A percentile compares a stretch with the other conserved stretches of the same genome.
phyloP scores from a whole-genome alignment of 2,888 invertebrate genomes.

The Eupithecia vulgata region DNA sequence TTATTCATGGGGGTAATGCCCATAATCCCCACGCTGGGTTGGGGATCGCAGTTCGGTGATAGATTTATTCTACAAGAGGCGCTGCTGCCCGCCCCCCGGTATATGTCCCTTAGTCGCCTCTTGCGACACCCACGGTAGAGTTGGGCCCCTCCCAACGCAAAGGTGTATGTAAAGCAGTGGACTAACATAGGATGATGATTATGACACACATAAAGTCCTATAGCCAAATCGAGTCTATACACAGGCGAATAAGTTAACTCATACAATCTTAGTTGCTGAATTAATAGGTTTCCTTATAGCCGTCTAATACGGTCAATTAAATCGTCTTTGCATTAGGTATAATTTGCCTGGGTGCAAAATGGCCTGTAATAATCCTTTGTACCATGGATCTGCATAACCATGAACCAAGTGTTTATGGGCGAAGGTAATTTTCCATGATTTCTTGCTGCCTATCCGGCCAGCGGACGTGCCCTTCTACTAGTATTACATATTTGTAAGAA shows the following conservation, averaged over 20 bases:
- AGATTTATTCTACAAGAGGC: too few species aligned
- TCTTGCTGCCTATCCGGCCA: not conserved
- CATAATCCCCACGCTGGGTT: too few species aligned
- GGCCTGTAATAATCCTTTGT: constrained; percentile 28
- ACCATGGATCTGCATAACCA: constrained; percentile 25
- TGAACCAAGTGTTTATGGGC: constrained; percentile 1
- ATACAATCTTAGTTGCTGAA: constrained; percentile 30
- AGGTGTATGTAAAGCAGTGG: too few species aligned
- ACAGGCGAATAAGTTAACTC: not conserved
- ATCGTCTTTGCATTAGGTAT: constrained; percentile 38
- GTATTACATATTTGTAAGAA: too few species aligned
- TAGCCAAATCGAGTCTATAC: not conserved
- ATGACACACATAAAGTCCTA: not conserved
- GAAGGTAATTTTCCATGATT: constrained; percentile 23
- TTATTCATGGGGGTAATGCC: too few species aligned
- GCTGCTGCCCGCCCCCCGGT: too few species aligned
- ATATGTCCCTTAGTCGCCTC: too few species aligned
- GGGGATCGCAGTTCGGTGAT: too few species aligned
- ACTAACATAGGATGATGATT: too few species aligned
- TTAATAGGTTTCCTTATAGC: constrained; percentile 47
- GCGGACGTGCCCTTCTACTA: too few species aligned
- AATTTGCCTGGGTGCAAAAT: constrained; percentile 35
- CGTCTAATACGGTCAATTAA: constrained; percentile 39
- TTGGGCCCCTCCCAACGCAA: too few species aligned
- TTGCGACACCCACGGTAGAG: too few species aligned